Conservation (phyloP, 1,140 invertebrate genomes). For the Sycobia sp. region DNA sequence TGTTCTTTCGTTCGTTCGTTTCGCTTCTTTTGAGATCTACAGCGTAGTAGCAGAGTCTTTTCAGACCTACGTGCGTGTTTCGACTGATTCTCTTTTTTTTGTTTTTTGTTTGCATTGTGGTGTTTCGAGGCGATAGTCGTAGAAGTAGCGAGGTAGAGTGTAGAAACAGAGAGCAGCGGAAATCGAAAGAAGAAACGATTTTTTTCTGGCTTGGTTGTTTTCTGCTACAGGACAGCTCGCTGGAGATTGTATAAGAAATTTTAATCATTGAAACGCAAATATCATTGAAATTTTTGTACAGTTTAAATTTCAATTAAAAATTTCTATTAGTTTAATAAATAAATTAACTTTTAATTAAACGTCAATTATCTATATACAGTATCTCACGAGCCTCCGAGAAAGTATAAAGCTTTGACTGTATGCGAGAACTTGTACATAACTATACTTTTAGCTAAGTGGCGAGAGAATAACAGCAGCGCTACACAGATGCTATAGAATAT, state of each 20-base stretch:
- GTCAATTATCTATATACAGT: conserved; percentile 2
- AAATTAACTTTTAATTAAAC: too few species aligned
- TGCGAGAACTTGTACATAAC: conserved; percentile 1
- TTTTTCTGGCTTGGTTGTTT: conserved; percentile 12
- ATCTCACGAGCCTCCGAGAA: not conserved
- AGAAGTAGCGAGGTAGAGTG: conserved; percentile 13
- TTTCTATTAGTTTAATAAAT: too few species aligned
- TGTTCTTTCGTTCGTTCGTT: conserved; percentile 51
- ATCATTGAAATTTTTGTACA: too few species aligned
- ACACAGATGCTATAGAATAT: conserved; percentile 20
- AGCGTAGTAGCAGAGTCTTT: conserved; percentile 45
- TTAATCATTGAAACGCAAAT: too few species aligned
- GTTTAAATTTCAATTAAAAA: too few species aligned
- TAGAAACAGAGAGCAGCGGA: conserved; percentile 13
- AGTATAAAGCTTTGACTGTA: conserved; percentile 16
- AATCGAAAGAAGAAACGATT: conserved; percentile 11
- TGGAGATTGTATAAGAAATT: conserved; percentile 9
- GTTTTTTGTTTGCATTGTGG: conserved; percentile 3
- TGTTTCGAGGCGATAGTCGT: conserved; percentile 6
- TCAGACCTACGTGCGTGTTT: conserved; percentile 55
- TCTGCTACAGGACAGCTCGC: not conserved
- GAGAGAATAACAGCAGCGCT: conserved; percentile 23
- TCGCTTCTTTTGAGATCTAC: conserved; percentile 62
- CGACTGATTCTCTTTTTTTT: conserved; percentile 6
- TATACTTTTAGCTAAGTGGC: conserved; percentile 12